Evolutionary conservation across 2,797 vertebrate species (phyloP).

Genomic region (Lutjanus argentimaculatus): DNA sequence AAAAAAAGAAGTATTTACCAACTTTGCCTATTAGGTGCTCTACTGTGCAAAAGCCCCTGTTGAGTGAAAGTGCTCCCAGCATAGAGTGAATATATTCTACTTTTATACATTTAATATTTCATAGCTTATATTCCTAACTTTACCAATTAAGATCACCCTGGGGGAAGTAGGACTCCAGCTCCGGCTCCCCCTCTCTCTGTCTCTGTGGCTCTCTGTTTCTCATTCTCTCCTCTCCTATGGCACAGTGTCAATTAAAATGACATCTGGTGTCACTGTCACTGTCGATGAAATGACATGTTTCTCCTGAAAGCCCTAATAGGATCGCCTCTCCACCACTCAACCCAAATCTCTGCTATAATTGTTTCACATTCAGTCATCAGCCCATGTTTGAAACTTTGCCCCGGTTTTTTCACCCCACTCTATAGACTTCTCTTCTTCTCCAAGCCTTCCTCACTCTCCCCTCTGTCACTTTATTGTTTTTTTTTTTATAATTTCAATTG

Average conservation of each 20-base stretch:
- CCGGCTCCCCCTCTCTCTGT: slow-evolving; percentile 30
- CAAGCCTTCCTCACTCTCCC: background rate
- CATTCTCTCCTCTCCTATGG: slow-evolving; percentile 67
- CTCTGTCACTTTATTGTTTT: background rate
- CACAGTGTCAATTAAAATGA: slow-evolving; percentile 86
- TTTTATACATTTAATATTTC: slow-evolving; percentile 78
- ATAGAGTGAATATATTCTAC: slow-evolving; percentile 66
- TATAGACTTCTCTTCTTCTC: slow-evolving; percentile 28
- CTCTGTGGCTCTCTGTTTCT: slow-evolving; percentile 25
- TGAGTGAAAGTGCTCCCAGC: slow-evolving; percentile 60
- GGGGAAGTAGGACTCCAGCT: slow-evolving; percentile 58
- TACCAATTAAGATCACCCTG: slow-evolving; percentile 84
- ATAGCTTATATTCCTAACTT: slow-evolving; percentile 80
- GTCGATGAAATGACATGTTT: slow-evolving; percentile 74
- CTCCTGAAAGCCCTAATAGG: slow-evolving; percentile 77
- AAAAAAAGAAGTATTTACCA: slow-evolving; percentile 57
- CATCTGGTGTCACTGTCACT: slow-evolving; percentile 84
- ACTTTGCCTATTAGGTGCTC: slow-evolving; percentile 62
- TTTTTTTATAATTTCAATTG: background rate
- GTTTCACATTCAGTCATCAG: slow-evolving; percentile 69
- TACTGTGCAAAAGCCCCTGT: slow-evolving; percentile 34
- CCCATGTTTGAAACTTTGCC: slow-evolving; percentile 61
- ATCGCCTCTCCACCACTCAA: slow-evolving; percentile 67
- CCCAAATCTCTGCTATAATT: slow-evolving; percentile 76
- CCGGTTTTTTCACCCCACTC: slow-evolving; percentile 23